Evolutionary conservation across 2,888 invertebrate genomes (phyloP).

Genomic region (Drosophila melanosoma): DNA sequence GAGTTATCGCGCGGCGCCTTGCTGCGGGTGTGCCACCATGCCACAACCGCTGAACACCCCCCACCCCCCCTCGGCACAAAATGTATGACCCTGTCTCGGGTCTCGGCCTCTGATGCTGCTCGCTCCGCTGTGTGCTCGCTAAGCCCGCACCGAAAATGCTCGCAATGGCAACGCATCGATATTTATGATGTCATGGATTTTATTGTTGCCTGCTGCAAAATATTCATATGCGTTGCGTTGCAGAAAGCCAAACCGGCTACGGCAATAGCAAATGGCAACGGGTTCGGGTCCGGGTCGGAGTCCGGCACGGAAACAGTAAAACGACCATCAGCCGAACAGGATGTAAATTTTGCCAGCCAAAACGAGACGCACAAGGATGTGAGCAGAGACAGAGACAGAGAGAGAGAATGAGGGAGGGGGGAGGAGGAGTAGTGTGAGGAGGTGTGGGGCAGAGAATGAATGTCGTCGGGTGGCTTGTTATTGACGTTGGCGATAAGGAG

Average conservation of each 20-base stretch:
- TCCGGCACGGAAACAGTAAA: constrained; percentile 79
- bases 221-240: constrained; percentile 78
- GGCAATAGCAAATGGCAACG: constrained; percentile 21
- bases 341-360: constrained; percentile 80
- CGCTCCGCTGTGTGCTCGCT: constrained; percentile 39
- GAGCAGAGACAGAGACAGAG: constrained; percentile 15
- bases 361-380: constrained; percentile 74
- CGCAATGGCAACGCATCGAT: constrained; percentile 81
- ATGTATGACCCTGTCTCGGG: constrained; percentile 60
- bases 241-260: constrained; percentile 25
- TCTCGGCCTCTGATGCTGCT: constrained; percentile 4
- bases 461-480: constrained; percentile 66
- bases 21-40: constrained; percentile 65
- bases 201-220: constrained; percentile 83
- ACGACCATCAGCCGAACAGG: constrained; percentile 83
- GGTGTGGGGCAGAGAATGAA: constrained; percentile 28
- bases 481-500: constrained; percentile 79
- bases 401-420: neutral
- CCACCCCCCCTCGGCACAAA: constrained; percentile 4
- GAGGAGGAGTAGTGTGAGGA: neutral
- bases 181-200: constrained; percentile 84
- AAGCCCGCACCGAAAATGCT: constrained; percentile 83
- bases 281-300: constrained; percentile 11
- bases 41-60: constrained; percentile 11
- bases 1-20: constrained; percentile 84